phyloP scores from a whole-genome alignment of 2,888 invertebrate genomes.

The Synergus itoensis region DNA sequence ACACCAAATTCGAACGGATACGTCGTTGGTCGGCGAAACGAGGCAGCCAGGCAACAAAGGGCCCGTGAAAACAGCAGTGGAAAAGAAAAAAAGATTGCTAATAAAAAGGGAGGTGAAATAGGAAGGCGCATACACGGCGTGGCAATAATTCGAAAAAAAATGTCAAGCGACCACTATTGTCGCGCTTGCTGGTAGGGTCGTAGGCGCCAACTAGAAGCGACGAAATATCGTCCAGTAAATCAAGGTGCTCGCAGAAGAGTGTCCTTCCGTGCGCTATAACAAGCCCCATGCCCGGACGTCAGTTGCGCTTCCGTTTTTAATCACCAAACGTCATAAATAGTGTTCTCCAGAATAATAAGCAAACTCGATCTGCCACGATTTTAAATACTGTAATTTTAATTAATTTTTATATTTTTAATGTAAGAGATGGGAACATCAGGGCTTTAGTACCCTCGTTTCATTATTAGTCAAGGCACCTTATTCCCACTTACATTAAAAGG shows the following conservation, averaged over 20 bases:
- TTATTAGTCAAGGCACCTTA: no score
- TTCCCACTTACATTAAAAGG: no score
- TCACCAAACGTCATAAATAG: conserved; percentile 63
- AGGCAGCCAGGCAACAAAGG: conserved; percentile 64
- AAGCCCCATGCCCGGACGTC: conserved; percentile 62
- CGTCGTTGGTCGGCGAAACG: conserved; percentile 55
- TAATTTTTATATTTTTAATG: background rate
- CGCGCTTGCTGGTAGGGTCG: conserved; percentile 67
- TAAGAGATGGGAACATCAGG: no score
- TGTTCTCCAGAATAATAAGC: conserved; percentile 49
- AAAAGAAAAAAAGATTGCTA: conserved; percentile 60
- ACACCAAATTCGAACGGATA: conserved; percentile 64
- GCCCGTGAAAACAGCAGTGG: conserved; percentile 60
- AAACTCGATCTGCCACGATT: conserved; percentile 42
- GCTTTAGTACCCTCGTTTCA: no score
- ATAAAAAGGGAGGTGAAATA: conserved; percentile 62
- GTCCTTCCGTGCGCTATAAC: conserved; percentile 59
- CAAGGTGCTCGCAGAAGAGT: conserved; percentile 68
- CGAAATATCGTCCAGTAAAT: conserved; percentile 77
- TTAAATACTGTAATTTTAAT: no score
- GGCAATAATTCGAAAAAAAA: conserved; percentile 76
- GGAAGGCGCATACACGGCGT: conserved; percentile 66
- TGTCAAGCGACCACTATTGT: conserved; percentile 76
- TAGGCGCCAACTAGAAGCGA: conserved; percentile 69
- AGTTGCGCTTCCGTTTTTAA: conserved; percentile 71